Conservation (phyloP, 2,888 invertebrate genomes). For the Alentia gelatinosa region DNA sequence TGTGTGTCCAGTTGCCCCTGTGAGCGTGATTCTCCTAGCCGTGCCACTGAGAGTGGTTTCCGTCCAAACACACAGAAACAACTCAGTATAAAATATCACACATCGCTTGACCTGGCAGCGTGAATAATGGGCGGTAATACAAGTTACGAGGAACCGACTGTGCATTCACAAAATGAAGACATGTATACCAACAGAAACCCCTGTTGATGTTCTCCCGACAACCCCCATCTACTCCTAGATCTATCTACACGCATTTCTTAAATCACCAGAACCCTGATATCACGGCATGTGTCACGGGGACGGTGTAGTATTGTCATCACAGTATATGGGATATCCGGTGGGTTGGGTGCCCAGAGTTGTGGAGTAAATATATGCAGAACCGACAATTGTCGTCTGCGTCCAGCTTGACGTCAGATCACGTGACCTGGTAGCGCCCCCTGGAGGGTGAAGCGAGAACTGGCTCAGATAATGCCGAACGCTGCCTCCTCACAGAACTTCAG, state of each 20-base stretch:
- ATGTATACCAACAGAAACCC: not conserved
- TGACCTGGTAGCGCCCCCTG: not conserved
- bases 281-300: not conserved
- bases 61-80: not conserved
- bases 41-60: not conserved
- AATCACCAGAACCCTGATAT: too few species aligned
- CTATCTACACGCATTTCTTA: not conserved
- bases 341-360: not conserved
- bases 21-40: not conserved
- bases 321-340: not conserved
- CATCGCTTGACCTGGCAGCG: not conserved
- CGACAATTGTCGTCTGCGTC: not conserved
- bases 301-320: conserved; percentile 18
- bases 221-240: not conserved
- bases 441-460: not conserved
- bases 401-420: not conserved
- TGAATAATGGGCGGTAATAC: not conserved
- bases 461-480: conserved; percentile 62
- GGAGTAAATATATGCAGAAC: not conserved
- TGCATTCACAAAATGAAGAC: not conserved
- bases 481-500: conserved; percentile 80
- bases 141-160: not conserved
- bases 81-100: not conserved
- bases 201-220: too few species aligned
- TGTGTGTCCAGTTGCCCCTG: not conserved